Percentiles rank a stretch among this genome's conserved stretches.
These are phyloP conservation scores for Coleophora flavipennella DNA, from an alignment of 2,888 invertebrate genomes.

Conservation along the genomic window DNA sequence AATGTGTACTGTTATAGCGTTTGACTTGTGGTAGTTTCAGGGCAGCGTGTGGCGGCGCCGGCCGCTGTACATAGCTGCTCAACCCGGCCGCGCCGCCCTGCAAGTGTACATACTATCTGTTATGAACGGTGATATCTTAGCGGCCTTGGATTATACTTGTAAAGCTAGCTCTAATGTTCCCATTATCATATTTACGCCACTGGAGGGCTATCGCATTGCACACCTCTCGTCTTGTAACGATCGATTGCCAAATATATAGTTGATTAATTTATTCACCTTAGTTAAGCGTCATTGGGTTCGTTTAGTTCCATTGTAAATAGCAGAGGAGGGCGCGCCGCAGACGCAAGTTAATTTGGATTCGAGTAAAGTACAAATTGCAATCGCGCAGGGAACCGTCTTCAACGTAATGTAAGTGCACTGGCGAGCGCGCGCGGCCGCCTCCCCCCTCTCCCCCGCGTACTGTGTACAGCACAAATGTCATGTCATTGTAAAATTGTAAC, in stretches of 20 bases:
- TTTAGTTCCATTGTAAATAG: slow-evolving; percentile 58
- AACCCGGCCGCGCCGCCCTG: too few relatives aligned
- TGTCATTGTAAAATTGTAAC: slow-evolving; percentile 65
- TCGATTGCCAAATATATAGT: slow-evolving; percentile 64
- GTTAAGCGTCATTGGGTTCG: slow-evolving; percentile 40
- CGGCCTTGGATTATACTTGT: slow-evolving; percentile 72
- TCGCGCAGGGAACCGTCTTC: slow-evolving; percentile 25
- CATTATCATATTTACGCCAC: slow-evolving; percentile 34
- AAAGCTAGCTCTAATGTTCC: slow-evolving; percentile 65
- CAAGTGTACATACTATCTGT: slow-evolving; percentile 34
- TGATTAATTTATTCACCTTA: slow-evolving; percentile 29
- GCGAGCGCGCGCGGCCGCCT: slow-evolving; percentile 25
- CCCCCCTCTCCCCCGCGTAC: slow-evolving; percentile 32
- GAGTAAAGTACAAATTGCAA: slow-evolving; percentile 45
- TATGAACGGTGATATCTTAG: slow-evolving; percentile 71
- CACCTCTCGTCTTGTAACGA: slow-evolving; percentile 32
- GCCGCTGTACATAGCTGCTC: slow-evolving; percentile 43
- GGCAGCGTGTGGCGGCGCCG: slow-evolving; percentile 27
- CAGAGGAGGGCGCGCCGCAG: slow-evolving; percentile 30
- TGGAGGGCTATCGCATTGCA: slow-evolving; percentile 34
- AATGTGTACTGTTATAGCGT: too few relatives aligned
- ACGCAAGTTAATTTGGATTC: slow-evolving; percentile 26
- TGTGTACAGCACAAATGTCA: slow-evolving; percentile 66
- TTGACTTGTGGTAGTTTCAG: neutral
- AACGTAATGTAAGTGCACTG: slow-evolving; percentile 28